Evolutionary conservation across 2,797 vertebrate species (phyloP), one percentile per base, ranked within the genome.

Genomic region (Leptodactylus fallax): DNA sequence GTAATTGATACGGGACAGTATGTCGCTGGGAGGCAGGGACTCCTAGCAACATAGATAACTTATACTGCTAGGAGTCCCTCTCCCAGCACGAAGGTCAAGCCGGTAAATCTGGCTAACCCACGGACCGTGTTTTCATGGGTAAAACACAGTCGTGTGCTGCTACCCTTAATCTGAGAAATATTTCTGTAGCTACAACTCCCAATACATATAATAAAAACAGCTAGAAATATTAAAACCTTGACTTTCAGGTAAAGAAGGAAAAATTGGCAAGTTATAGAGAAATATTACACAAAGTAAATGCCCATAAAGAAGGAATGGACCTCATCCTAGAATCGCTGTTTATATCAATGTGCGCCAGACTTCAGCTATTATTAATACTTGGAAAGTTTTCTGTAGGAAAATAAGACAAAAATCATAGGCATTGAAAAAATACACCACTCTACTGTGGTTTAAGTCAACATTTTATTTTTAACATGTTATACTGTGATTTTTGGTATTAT

Each of bases 131-230:
- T n/a, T n/a, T n/a, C n/a, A n/a, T n/a, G n/a, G n/a, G n/a, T n/a
- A n/a, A n/a, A n/a, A n/a, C n/a, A n/a, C n/a, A n/a, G n/a, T n/a
- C n/a, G n/a, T n/a, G n/a, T n/a, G n/a, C n/a, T n/a, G n/a, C n/a
- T n/a, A n/a, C n/a, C n/a, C n/a, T n/a, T n/a, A n/a, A n/a, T 36
- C 36, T 36, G 36, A 36, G 36, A 36, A 36, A 36, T 36, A 36
- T 36, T 36, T 36, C 36, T 36, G 36, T 36, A 36, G 36, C 36
- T 36, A 36, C 36, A 36, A 36, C 36, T 56, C 53, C 16, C 77
- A 36, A 17, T 58, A 56, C 8, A n/a, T 79, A n/a, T 17, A 36
- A 87, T 60, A 69, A 74, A 87, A 81, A 49, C 79, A 81, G 78
- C 65, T 81, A 79, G 71, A 60, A 23, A 23, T 56, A 67, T 74